These are phyloP conservation scores for Iguana delicatissima DNA, from an alignment of 2,797 vertebrate genomes.

Conservation along the genomic window DNA sequence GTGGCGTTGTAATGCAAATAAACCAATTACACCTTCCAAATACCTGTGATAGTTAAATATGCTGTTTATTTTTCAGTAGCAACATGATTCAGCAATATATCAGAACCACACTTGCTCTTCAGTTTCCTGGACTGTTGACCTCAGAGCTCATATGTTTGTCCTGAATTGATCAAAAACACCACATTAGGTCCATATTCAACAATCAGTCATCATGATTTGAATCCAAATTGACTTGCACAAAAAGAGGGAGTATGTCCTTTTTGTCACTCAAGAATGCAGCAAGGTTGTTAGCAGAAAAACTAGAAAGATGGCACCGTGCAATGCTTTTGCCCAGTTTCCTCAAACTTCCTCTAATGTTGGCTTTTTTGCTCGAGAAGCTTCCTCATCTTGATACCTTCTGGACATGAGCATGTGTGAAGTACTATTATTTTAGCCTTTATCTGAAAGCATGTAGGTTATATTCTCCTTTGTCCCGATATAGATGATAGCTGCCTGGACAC, in stretches of 20 bases:
- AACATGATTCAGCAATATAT: neutral
- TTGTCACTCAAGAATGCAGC: neutral
- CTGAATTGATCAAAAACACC: neutral
- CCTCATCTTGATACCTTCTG: neutral
- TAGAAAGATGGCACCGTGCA: neutral
- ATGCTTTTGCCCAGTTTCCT: neutral
- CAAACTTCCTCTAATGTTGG: neutral
- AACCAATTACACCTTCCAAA: neutral
- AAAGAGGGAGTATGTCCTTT: neutral
- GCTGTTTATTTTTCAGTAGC: neutral
- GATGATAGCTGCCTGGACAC: neutral
- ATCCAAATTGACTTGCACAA: neutral
- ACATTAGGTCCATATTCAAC: neutral
- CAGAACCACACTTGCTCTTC: neutral
- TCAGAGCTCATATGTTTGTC: neutral
- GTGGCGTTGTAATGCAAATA: neutral
- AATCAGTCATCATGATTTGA: too few relatives aligned
- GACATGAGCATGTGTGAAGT: neutral
- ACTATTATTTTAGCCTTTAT: too few relatives aligned
- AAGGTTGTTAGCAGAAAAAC: neutral
- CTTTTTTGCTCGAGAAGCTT: neutral
- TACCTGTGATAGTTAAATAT: neutral
- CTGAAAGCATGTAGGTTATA: neutral
- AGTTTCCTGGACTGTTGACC: neutral
- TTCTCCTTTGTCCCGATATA: neutral